Base-by-base conservation (phyloP, 2,888 invertebrate species). In the Timema cristinae region DNA sequence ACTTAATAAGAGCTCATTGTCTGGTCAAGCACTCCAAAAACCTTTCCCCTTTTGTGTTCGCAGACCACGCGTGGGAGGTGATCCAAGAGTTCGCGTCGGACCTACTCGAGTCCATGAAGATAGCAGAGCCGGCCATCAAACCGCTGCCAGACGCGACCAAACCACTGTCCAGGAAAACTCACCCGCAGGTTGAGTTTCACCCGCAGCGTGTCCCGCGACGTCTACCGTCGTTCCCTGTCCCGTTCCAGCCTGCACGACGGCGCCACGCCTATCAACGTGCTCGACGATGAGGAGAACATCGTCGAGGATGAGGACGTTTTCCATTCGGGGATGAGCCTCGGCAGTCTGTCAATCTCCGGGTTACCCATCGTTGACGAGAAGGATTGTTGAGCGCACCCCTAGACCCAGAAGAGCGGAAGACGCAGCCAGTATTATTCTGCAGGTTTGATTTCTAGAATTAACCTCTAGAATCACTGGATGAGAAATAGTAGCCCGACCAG, bases 11-110 rank as follows among this genome's bases (percentile, higher is more conserved):
- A 32, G 32, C 32, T 32, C 32, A 32, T 1, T 32, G 32, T 32
- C 32, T 32, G 32, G 32, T 32, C 32, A 32, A 32, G 4, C 32
- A 32, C 2, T 32, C 32, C 32, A 32, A 32, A 32, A 32, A 32
- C 32, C 54, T 11, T 54, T 11, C 54, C 54, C 4, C 54, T 69
- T 48, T 9, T 68, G 47, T 72, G 71, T 69, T 66, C 73, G 49
- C 76, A 84, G 88, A 88, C 67, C 85, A 87, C 75, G 90, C 90
- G 0, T 88, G 89, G 85, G 82, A 84, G 50, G 85, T 89, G 15
- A 89, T 91, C 71, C 84, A 84, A 74, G 82, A 86, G 71, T 86
- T 87, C 75, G 89, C 90, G 0, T 84, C 84, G 8, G 88, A 88
- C 72, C 82, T 89, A 9, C 77, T 89, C 70, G 81, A 84, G 10